phyloP scores from a whole-genome alignment of 2,113 vertebrate genomes.

The Bostrychus sinensis region DNA sequence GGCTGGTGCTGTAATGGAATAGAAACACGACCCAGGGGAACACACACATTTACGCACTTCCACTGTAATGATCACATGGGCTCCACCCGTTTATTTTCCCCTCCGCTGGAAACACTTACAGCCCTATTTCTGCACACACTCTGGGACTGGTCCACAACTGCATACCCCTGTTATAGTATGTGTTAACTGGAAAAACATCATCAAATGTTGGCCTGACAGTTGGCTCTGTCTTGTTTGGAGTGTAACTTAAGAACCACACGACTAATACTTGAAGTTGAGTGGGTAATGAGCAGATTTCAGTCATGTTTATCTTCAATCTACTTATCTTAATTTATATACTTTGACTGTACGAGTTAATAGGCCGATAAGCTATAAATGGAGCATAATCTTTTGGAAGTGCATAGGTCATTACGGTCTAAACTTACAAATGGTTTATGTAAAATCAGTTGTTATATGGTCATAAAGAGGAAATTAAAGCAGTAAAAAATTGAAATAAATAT shows the following conservation, averaged over 20 bases:
- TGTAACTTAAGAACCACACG: not conserved
- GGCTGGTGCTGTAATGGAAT: conserved; percentile 41
- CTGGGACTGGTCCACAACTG: conserved; percentile 18
- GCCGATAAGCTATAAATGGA: not conserved
- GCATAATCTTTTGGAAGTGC: not conserved
- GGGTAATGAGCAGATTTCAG: not conserved
- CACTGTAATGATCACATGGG: conserved; percentile 49
- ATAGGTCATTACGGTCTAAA: too few species aligned
- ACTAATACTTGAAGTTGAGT: not conserved
- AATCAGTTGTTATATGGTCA: not conserved
- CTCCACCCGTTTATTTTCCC: conserved; percentile 51
- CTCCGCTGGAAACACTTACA: conserved; percentile 47
- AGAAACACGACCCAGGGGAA: conserved; percentile 55
- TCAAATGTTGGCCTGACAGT: not conserved
- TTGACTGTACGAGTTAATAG: not conserved
- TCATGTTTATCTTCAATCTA: not conserved
- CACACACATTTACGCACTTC: conserved; percentile 39
- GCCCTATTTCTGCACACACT: conserved; percentile 42
- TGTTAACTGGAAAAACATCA: conserved; percentile 30
- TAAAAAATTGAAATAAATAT: too few species aligned
- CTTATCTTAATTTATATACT: not conserved
- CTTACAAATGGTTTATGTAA: not conserved
- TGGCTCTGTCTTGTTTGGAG: conserved; percentile 13
- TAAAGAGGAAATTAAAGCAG: too few species aligned
- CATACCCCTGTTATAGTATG: conserved; percentile 33